A percentile compares a stretch with the other conserved stretches of the same genome.
Evolutionary conservation across 2,113 vertebrate genomes (phyloP).

Genomic region (Andinoacara biseriatus): DNA sequence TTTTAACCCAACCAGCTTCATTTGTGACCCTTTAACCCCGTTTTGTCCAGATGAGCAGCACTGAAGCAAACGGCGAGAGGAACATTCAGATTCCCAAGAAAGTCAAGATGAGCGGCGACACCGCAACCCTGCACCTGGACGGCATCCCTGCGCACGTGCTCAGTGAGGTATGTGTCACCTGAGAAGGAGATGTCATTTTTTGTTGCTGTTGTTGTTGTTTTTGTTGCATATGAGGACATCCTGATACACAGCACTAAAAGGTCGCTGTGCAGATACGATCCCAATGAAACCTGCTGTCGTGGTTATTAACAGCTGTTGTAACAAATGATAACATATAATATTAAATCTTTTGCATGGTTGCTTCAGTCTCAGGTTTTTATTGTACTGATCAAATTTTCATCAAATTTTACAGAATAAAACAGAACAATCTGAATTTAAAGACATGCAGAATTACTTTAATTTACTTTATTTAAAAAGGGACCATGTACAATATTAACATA

Average conservation of each 20-base stretch:
- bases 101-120: constrained; percentile 3
- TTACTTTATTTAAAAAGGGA: no score
- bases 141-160: constrained; percentile 20
- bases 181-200: not conserved
- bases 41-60: constrained; percentile 20
- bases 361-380: not conserved
- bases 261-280: not conserved
- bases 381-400: not conserved
- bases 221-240: no score
- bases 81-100: not conserved
- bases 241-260: not conserved
- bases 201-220: no score
- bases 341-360: not conserved
- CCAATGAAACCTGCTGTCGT: not conserved
- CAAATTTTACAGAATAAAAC: no score
- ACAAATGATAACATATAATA: fast-evolving
- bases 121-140: not conserved
- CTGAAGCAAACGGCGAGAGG: not conserved
- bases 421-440: no score
- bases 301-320: not conserved
- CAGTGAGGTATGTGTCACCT: constrained; percentile 28
- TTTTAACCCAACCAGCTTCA: not conserved
- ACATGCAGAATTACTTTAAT: no score
- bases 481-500: no score
- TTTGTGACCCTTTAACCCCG: not conserved